phyloP scores from a whole-genome alignment of 2,888 invertebrate species.

The Parthenolecanium corni region DNA sequence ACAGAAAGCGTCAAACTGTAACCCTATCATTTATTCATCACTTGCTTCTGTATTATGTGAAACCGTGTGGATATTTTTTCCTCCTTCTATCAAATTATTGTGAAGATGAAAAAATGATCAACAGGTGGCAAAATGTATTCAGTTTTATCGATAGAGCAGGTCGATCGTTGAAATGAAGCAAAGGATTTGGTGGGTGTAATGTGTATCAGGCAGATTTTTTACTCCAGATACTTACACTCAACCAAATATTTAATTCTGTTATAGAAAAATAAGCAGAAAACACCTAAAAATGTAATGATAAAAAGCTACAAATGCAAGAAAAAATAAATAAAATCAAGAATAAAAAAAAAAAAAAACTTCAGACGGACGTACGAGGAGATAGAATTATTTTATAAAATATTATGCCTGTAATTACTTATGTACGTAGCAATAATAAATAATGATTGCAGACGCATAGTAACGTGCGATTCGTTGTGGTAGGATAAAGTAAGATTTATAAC shows the following conservation, averaged over 20 bases:
- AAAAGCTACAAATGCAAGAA: not conserved
- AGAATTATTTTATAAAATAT: conserved; percentile 27
- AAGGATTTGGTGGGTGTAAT: too few species aligned
- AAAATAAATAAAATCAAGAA: not conserved
- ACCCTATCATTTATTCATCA: too few species aligned
- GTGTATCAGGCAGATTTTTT: too few species aligned
- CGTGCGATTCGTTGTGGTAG: conserved; percentile 27
- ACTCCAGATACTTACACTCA: not conserved
- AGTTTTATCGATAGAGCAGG: too few species aligned
- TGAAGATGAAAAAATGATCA: too few species aligned
- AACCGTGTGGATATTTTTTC: too few species aligned
- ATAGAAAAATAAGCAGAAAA: not conserved
- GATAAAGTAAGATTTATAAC: conserved; percentile 29
- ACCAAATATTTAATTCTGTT: not conserved
- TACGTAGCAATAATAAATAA: conserved; percentile 26
- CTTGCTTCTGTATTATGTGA: too few species aligned
- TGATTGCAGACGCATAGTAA: conserved; percentile 26
- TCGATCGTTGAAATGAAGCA: too few species aligned
- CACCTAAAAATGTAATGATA: too few species aligned
- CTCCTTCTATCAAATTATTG: too few species aligned
- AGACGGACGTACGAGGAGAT: conserved; percentile 15
- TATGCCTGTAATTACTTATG: conserved; percentile 24
- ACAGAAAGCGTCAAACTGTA: too few species aligned
- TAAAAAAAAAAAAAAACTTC: conserved; percentile 19
- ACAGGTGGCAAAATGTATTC: too few species aligned